Conservation (phyloP, 2,888 invertebrate species). For the Ochropacha duplaris region DNA sequence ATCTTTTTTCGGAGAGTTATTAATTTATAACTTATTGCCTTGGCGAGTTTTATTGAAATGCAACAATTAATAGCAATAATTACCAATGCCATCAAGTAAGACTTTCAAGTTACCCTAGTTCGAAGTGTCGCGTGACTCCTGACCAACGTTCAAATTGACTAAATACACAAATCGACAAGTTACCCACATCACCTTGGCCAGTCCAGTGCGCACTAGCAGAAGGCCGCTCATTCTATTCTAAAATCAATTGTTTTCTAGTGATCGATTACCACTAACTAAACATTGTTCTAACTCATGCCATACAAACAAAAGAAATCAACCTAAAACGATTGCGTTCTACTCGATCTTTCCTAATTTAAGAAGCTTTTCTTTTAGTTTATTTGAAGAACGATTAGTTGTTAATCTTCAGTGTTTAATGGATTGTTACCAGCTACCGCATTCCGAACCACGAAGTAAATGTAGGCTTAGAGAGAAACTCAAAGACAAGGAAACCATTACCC, state of each 20-base stretch:
- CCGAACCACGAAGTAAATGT: constrained; percentile 8
- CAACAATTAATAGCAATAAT: background rate
- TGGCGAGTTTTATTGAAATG: background rate
- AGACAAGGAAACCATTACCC: constrained; percentile 34
- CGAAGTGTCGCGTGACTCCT: constrained; percentile 20
- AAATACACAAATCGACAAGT: constrained; percentile 16
- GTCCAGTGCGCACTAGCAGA: constrained; percentile 43
- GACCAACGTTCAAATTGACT: constrained; percentile 22
- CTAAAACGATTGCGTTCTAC: constrained; percentile 12
- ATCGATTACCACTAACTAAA: constrained; percentile 18
- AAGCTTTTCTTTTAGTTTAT: constrained; percentile 13
- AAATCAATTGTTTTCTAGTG: constrained; percentile 50
- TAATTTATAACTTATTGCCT: too few species aligned
- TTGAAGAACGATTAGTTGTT: constrained; percentile 13
- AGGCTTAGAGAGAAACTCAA: constrained; percentile 22
- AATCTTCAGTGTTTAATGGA: constrained; percentile 19
- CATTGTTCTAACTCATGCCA: constrained; percentile 20
- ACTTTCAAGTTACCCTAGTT: background rate
- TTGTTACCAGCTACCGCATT: constrained; percentile 21
- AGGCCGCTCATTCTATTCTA: constrained; percentile 52
- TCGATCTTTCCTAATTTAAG: constrained; percentile 18
- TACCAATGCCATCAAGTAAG: background rate
- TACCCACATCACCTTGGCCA: constrained; percentile 40
- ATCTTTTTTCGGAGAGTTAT: too few species aligned
- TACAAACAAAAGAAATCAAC: constrained; percentile 22